Evolutionary conservation across 2,113 vertebrate genomes (phyloP), one percentile per base, ranked within the genome.

Genomic region (Dasypus novemcinctus): DNA sequence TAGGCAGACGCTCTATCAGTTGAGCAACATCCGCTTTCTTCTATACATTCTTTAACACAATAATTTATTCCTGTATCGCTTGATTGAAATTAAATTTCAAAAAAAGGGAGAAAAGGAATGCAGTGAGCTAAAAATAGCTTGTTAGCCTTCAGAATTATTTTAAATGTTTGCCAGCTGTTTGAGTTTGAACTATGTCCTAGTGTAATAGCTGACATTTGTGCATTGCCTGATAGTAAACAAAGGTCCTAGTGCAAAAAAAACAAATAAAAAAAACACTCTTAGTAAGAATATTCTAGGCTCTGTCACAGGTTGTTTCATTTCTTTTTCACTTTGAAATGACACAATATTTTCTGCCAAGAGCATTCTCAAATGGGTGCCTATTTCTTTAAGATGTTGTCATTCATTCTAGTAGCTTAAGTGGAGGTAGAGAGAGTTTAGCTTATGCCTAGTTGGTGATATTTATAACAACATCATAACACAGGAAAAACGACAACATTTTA

Each of bases 391-490:
- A 57, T 27, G 31, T 20, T 36, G 21, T 59, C 3, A 1, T 52
- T 80, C 46, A 23, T 25, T 17, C 0, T 0, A 91, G 71, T 21
- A 38, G 90, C 95, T 95, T 41, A 63, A 41, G 54, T 0, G 52
- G n/a, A 59, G 38, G 29, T 36, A 57, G 3, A 31, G 52, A 43
- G 71, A 71, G 61, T 87, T 94, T 20, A 75, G 27, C 59, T 29
- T 84, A 75, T 91, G 92, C 84, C 72, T 41, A 72, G 69, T 21
- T 1, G 1, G 31, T 27, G 79, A 38, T 0, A 0, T 23, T 63
- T 68, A 46, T 72, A 96, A 72, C 25, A 4, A 97, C 95, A 54
- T n/a, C 2, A 0, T 41, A 90, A 78, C 71, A 95, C 31, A 94
- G 0, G 68, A 94, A 79, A 76, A 49, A 86, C 61, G 31, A 61